These are phyloP conservation scores for Tipula confusa DNA, from an alignment of 2,888 invertebrate genomes.

Conservation along the genomic window DNA sequence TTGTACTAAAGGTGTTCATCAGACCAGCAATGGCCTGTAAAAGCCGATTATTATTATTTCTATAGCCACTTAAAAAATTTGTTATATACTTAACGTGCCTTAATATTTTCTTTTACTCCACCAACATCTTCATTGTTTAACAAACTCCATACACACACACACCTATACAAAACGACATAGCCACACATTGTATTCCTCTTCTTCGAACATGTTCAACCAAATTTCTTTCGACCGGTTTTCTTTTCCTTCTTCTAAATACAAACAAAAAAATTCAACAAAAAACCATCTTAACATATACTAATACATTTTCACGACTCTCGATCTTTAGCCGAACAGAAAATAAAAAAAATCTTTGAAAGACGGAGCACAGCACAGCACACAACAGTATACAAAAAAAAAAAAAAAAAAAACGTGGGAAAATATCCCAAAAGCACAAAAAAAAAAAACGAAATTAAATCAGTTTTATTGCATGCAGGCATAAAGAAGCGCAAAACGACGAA, in stretches of 20 bases:
- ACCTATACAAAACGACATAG: background rate
- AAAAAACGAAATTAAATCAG: conserved; percentile 1
- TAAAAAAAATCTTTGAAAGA: conserved; percentile 1
- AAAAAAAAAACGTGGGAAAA: background rate
- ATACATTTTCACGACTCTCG: background rate
- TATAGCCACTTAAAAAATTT: background rate
- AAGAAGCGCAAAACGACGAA: background rate
- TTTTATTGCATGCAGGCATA: conserved; percentile 14
- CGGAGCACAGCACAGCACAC: background rate
- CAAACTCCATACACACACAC: background rate
- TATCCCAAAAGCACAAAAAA: conserved; percentile 20
- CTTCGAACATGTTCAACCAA: background rate
- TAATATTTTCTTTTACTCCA: conserved; percentile 12
- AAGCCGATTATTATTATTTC: no score
- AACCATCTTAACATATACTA: background rate
- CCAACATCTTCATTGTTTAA: conserved; percentile 1
- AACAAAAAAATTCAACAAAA: background rate
- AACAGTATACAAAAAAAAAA: no score
- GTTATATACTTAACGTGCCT: background rate
- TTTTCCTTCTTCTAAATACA: conserved; percentile 16
- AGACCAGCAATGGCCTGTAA: no score
- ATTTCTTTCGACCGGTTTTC: conserved; percentile 25
- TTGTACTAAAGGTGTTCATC: no score
- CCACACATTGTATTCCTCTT: background rate
- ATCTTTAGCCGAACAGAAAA: background rate